Evolutionary conservation across 2,113 vertebrate genomes (phyloP).

Genomic region (Hemichromis elongatus): DNA sequence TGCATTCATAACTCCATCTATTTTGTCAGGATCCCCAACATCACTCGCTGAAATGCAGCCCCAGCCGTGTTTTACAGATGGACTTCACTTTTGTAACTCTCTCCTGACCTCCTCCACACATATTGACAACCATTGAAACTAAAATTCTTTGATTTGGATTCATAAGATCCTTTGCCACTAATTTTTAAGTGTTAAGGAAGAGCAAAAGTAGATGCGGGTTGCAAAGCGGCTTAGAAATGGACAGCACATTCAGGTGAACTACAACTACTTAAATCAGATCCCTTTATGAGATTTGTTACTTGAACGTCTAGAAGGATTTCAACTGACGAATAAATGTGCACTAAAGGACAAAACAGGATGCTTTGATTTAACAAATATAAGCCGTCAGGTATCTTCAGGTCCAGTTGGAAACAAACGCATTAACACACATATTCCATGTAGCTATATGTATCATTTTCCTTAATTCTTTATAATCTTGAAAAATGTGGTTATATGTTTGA

Average conservation of each 20-base stretch:
- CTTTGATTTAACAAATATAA: neutral
- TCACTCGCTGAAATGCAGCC: neutral
- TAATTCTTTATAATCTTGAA: neutral
- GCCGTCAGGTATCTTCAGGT: neutral
- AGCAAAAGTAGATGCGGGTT: neutral
- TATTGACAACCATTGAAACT: neutral
- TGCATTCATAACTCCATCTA: neutral
- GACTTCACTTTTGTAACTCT: neutral
- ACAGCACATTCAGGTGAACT: neutral
- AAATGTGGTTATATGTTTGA: neutral
- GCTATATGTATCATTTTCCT: neutral
- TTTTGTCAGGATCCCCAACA: neutral
- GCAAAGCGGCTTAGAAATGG: neutral
- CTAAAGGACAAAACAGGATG: neutral
- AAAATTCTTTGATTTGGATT: neutral
- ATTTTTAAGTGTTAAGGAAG: neutral
- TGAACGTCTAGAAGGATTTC: neutral
- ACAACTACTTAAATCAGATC: neutral
- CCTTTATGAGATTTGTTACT: neutral
- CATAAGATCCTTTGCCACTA: neutral
- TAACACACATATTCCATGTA: neutral
- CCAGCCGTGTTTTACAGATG: neutral
- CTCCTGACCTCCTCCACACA: neutral
- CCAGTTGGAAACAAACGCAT: neutral
- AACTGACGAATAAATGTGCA: neutral